A percentile compares a stretch with the other conserved stretches of the same genome.
These are phyloP conservation scores for Liposcelis brunnea DNA, from an alignment of 2,888 invertebrate genomes.

Conservation along the genomic window DNA sequence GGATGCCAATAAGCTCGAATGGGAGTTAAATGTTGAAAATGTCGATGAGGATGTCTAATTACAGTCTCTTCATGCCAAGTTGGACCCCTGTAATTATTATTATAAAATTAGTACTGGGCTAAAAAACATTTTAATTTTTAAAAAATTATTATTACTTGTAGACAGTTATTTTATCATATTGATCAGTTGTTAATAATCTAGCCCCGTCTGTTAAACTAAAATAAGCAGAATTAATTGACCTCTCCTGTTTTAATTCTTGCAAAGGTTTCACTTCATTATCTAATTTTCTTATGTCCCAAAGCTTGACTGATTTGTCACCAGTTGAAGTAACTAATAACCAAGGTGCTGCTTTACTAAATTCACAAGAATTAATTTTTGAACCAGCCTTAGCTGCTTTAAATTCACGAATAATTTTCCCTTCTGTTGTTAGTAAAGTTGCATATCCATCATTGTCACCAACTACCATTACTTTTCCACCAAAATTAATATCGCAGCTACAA, in stretches of 20 bases:
- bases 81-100: constrained; percentile 18
- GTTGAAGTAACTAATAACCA: constrained; percentile 18
- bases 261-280: constrained; percentile 10
- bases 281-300: constrained; percentile 19
- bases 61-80: constrained; percentile 23
- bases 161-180: constrained; percentile 21
- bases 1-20: constrained; percentile 30
- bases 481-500: constrained; percentile 17
- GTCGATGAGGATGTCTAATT: constrained; percentile 26
- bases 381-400: constrained; percentile 15
- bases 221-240: constrained; percentile 18
- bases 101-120: too few relatives aligned
- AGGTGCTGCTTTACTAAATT: constrained; percentile 17
- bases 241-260: constrained; percentile 13
- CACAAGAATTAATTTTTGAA: constrained; percentile 17
- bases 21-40: constrained; percentile 28
- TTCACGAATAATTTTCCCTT: constrained; percentile 14
- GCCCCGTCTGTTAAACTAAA: constrained; percentile 23
- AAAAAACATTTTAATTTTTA: too few relatives aligned
- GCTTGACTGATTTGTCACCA: constrained; percentile 14
- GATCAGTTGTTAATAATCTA: constrained; percentile 26
- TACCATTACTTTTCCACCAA: constrained; percentile 15
- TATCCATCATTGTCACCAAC: constrained; percentile 18
- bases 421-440: constrained; percentile 15
- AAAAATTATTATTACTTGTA: constrained; percentile 16